Percentiles rank a stretch among this genome's conserved stretches.
Evolutionary conservation across 1,140 invertebrate species (phyloP).

Genomic region (Drosophila ambigua): DNA sequence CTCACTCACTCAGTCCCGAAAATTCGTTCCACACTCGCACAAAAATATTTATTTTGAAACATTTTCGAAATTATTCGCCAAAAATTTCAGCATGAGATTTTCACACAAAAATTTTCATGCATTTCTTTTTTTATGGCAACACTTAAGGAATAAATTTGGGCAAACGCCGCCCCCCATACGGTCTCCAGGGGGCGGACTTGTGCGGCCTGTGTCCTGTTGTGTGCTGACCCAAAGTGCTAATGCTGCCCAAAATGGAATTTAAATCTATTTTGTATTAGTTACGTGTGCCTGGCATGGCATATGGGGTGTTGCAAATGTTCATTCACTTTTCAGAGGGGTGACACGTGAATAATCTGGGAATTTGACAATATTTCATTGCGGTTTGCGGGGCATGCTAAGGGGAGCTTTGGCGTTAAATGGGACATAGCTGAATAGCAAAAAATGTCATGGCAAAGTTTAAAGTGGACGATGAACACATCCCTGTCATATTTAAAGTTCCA

Average conservation of each 20-base stretch:
- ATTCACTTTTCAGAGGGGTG: constrained; percentile 16
- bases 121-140: constrained; percentile 56
- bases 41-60: constrained; percentile 31
- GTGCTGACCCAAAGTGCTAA: constrained; percentile 56
- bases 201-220: constrained; percentile 34
- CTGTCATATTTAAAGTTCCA: background rate
- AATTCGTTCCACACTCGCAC: constrained; percentile 12
- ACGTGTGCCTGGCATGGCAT: constrained; percentile 47
- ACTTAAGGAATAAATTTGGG: constrained; percentile 68
- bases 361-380: background rate
- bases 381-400: background rate
- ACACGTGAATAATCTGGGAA: constrained; percentile 12
- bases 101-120: constrained; percentile 35
- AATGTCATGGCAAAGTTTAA: too few relatives aligned
- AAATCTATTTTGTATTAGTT: constrained; percentile 71
- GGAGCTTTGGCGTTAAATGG: background rate
- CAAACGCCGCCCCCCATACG: constrained; percentile 30
- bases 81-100: background rate
- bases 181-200: constrained; percentile 51
- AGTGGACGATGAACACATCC: too few relatives aligned
- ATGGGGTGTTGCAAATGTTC: background rate
- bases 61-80: constrained; percentile 12
- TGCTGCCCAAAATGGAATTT: constrained; percentile 69
- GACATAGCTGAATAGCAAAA: too few relatives aligned
- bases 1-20: constrained; percentile 3